Conservation (phyloP, 1,140 invertebrate species). For the Heliconius hermathena region DNA sequence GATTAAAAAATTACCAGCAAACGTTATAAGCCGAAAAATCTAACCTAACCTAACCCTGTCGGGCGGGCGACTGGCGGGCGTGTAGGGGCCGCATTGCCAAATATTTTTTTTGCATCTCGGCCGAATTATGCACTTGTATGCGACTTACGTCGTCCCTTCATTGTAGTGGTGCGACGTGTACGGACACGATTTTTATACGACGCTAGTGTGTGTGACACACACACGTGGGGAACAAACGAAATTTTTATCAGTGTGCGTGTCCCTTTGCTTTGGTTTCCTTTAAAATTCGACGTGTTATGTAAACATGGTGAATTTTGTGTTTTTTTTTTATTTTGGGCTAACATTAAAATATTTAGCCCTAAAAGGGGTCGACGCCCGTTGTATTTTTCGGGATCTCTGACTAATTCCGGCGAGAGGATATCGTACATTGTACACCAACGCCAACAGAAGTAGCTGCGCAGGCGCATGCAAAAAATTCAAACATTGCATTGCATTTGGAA, state of each 20-base stretch:
- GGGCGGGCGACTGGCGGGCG: constrained; percentile 79
- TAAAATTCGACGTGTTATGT: constrained; percentile 77
- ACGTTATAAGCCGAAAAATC: constrained; percentile 81
- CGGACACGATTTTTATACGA: constrained; percentile 73
- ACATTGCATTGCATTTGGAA: constrained; percentile 42
- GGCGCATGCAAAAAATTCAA: constrained; percentile 51
- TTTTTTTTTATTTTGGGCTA: constrained; percentile 50
- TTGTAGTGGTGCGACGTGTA: constrained; percentile 80
- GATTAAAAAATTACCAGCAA: constrained; percentile 73
- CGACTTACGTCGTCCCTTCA: constrained; percentile 80
- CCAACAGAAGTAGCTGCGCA: constrained; percentile 55
- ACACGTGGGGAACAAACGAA: constrained; percentile 61
- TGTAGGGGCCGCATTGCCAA: constrained; percentile 81
- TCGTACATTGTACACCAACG: constrained; percentile 43
- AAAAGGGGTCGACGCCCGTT: constrained; percentile 69
- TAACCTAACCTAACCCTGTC: constrained; percentile 81
- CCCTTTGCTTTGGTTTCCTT: constrained; percentile 73
- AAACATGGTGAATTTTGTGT: constrained; percentile 66
- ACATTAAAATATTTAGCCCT: constrained; percentile 76
- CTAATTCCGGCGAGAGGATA: constrained; percentile 72
- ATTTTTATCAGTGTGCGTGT: constrained; percentile 68
- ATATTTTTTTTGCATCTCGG: constrained; percentile 82
- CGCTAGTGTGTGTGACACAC: constrained; percentile 69
- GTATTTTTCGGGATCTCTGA: constrained; percentile 78
- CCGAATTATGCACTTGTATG: constrained; percentile 82